These are phyloP conservation scores for Phortica variegata DNA, from an alignment of 1,140 invertebrate species.

Conservation along the genomic window DNA sequence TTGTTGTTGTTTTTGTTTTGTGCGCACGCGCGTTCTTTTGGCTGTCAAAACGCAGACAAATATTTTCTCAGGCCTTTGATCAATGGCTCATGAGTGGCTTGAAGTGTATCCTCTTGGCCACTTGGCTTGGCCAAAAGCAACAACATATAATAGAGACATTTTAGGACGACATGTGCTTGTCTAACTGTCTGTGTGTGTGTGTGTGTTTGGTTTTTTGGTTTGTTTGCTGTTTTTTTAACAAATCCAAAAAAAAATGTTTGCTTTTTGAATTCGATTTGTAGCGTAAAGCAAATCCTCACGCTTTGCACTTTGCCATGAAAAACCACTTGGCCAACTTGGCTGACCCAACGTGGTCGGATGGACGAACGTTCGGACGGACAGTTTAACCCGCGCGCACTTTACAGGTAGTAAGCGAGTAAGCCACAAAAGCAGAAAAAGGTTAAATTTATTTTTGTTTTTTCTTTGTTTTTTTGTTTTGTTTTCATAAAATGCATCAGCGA, in stretches of 20 bases:
- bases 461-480: slow-evolving; percentile 13
- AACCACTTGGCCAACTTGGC: slow-evolving; percentile 4
- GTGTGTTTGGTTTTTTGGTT: no score
- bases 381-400: slow-evolving; percentile 38
- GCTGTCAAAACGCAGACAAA: slow-evolving; percentile 48
- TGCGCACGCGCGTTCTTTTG: no score
- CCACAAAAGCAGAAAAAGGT: slow-evolving; percentile 30
- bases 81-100: slow-evolving; percentile 8
- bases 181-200: no score
- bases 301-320: slow-evolving; percentile 26
- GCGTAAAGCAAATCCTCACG: slow-evolving; percentile 30
- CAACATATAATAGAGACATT: slow-evolving; percentile 50
- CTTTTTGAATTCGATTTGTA: slow-evolving; percentile 25
- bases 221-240: slow-evolving; percentile 39
- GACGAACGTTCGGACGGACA: no score
- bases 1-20: no score
- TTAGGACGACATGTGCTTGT: slow-evolving; percentile 18
- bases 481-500: slow-evolving; percentile 52
- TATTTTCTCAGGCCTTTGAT: slow-evolving; percentile 40
- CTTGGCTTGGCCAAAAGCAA: no score
- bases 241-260: slow-evolving; percentile 30
- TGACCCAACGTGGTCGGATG: no score
- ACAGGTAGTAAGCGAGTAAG: slow-evolving; percentile 20
- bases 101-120: no score
- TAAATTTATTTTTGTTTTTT: slow-evolving; percentile 46